Conservation (phyloP, 2,797 vertebrate genomes). For the Passerculus sandwichensis region DNA sequence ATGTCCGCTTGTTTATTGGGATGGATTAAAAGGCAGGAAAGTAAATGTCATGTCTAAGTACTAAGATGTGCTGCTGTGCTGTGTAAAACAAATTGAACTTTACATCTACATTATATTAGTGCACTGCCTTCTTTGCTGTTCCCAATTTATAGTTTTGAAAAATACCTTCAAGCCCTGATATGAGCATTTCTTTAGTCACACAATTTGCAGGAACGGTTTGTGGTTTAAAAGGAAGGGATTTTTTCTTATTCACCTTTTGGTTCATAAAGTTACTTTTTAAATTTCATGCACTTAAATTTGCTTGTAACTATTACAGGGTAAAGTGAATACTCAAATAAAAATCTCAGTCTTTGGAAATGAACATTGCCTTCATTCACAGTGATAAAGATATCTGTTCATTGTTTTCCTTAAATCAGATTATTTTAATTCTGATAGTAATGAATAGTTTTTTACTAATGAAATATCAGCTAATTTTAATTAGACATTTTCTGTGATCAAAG, state of each 20-base stretch:
- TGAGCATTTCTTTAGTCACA: background rate
- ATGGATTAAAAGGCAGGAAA: constrained; percentile 4
- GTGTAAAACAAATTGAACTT: constrained; percentile 26
- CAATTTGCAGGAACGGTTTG: background rate
- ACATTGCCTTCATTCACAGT: background rate
- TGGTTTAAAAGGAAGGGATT: background rate
- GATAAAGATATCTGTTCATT: background rate
- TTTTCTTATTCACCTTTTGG: background rate
- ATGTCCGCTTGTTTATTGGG: background rate
- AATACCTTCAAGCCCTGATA: background rate
- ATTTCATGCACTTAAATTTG: background rate
- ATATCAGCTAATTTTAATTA: background rate
- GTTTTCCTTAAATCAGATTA: background rate
- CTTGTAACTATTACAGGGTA: background rate
- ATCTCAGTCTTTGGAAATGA: background rate
- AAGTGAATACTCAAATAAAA: background rate
- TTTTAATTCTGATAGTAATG: background rate
- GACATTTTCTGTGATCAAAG: background rate
- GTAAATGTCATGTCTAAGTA: constrained; percentile 6
- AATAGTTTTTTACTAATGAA: background rate
- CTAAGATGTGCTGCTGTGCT: background rate
- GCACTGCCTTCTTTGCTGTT: background rate
- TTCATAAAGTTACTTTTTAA: background rate
- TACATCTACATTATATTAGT: background rate
- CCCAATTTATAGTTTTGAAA: background rate